These are phyloP conservation scores for Cottus gobio DNA, from an alignment of 2,113 vertebrate genomes.

Conservation along the genomic window DNA sequence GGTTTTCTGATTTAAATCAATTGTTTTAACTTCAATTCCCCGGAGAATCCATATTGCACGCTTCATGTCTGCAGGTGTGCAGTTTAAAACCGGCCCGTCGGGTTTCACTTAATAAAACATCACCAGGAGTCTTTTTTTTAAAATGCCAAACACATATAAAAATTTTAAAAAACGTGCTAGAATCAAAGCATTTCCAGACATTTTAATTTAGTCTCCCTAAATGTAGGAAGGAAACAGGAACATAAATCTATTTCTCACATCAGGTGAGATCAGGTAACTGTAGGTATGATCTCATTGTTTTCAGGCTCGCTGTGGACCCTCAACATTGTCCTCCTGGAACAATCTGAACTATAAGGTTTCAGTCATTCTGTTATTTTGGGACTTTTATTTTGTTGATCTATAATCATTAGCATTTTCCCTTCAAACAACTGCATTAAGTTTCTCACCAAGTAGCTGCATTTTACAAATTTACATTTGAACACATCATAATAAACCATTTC, in stretches of 20 bases:
- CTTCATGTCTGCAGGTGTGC: background rate
- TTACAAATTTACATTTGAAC: too few species aligned
- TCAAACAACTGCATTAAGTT: too few species aligned
- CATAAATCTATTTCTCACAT: background rate
- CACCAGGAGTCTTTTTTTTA: background rate
- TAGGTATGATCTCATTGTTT: slow-evolving; percentile 4
- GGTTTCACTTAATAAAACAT: background rate
- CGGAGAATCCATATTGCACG: background rate
- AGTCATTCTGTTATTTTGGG: background rate
- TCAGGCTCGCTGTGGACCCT: slow-evolving; percentile 2
- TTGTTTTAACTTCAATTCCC: too few species aligned
- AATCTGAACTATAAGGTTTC: background rate
- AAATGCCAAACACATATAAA: background rate
- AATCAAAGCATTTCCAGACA: background rate
- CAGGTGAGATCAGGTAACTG: slow-evolving; percentile 32
- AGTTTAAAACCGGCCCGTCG: background rate
- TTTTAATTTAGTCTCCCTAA: background rate
- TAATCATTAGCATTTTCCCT: too few species aligned
- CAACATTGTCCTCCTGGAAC: slow-evolving; percentile 42
- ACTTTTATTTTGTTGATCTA: too few species aligned
- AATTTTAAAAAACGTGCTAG: background rate
- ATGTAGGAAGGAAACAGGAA: background rate
- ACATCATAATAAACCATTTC: too few species aligned
- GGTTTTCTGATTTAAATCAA: too few species aligned
- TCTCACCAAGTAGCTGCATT: too few species aligned